phyloP scores from a whole-genome alignment of 2,113 vertebrate genomes.

The Echinops telfairi region DNA sequence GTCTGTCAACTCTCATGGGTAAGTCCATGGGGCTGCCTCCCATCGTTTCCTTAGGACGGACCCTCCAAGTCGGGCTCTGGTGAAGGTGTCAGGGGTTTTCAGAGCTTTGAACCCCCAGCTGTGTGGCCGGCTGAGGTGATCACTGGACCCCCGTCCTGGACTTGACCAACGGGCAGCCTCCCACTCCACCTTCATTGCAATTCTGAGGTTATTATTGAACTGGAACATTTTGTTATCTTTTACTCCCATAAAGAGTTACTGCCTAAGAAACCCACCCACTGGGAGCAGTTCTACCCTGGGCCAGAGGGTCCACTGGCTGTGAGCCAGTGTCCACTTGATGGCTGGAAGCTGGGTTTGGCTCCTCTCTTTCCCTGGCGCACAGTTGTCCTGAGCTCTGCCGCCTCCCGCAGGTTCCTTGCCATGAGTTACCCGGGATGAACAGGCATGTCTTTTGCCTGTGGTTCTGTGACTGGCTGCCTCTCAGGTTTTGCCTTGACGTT shows the following conservation, averaged over 20 bases:
- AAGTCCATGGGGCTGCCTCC: background rate
- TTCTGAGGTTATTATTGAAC: background rate
- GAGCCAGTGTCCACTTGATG: no score
- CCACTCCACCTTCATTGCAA: background rate
- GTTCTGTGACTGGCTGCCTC: background rate
- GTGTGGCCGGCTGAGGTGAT: background rate
- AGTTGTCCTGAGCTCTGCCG: no score
- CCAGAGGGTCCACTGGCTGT: no score
- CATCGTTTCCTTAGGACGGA: background rate
- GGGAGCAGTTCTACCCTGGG: no score
- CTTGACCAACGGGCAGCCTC: background rate
- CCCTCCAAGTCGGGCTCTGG: background rate
- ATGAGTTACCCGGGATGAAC: no score
- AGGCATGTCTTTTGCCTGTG: background rate
- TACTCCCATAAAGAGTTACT: no score
- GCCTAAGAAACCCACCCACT: no score
- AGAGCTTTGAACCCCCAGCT: background rate
- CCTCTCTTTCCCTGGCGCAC: no score
- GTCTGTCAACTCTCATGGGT: no score
- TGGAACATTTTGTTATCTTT: background rate
- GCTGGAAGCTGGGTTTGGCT: no score
- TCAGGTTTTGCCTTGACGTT: no score
- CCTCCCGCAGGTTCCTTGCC: no score
- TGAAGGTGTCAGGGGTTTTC: background rate
- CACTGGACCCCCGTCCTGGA: background rate